phyloP scores from a whole-genome alignment of 2,888 invertebrate genomes.

The Steinernema scapterisci region DNA sequence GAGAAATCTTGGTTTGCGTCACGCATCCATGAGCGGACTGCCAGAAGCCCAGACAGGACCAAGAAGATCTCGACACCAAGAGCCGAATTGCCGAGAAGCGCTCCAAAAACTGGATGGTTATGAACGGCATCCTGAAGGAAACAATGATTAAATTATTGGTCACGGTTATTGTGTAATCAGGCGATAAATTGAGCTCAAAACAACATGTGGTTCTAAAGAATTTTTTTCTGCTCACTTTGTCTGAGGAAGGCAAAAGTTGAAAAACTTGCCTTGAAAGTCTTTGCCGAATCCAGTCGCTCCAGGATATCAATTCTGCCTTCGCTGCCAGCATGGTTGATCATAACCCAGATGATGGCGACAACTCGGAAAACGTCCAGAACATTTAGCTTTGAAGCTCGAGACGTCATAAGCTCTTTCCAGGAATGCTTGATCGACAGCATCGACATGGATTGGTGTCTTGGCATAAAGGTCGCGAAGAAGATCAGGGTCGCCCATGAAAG shows the following conservation, averaged over 20 bases:
- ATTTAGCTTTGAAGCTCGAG: slow-evolving; percentile 50
- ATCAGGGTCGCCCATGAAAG: neutral
- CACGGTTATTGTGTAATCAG: neutral
- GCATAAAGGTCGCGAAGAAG: slow-evolving; percentile 8
- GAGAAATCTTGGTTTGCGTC: slow-evolving; percentile 50
- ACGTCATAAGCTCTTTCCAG: slow-evolving; percentile 46
- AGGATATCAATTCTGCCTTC: slow-evolving; percentile 64
- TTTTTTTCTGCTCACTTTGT: neutral
- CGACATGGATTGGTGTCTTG: neutral
- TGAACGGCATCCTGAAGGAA: slow-evolving; percentile 54
- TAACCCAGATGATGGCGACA: slow-evolving; percentile 64
- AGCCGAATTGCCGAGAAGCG: slow-evolving; percentile 64
- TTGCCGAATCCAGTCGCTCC: slow-evolving; percentile 55
- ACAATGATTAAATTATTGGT: neutral
- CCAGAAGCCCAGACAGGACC: slow-evolving; percentile 62
- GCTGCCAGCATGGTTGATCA: slow-evolving; percentile 62
- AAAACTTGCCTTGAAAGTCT: slow-evolving; percentile 53
- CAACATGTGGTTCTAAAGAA: neutral
- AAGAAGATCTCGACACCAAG: slow-evolving; percentile 65
- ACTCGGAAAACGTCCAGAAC: slow-evolving; percentile 52
- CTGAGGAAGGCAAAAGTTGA: neutral
- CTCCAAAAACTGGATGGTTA: slow-evolving; percentile 61
- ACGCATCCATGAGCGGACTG: slow-evolving; percentile 61
- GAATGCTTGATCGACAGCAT: slow-evolving; percentile 14
- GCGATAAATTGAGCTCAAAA: neutral